Percentiles rank a stretch among this genome's conserved stretches.
Conservation (phyloP, 2,888 invertebrate species). For the Catocala sponsa region DNA sequence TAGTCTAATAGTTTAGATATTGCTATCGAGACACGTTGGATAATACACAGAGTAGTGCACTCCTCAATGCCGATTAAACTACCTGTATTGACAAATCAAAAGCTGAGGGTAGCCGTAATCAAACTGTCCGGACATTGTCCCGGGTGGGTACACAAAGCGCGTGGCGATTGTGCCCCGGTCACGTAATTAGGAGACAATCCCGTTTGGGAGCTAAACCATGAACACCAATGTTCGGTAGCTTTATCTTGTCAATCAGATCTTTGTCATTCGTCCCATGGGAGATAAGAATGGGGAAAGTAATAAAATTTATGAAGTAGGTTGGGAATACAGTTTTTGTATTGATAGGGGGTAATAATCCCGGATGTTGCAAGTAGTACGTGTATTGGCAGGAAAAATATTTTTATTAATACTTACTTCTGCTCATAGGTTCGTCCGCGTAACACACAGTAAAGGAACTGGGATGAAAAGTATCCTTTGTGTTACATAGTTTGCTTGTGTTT, state of each 20-base stretch:
- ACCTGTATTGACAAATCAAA: constrained; percentile 44
- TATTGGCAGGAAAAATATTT: too few species aligned
- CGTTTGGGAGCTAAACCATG: constrained; percentile 35
- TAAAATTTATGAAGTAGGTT: neutral
- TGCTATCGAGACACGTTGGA: too few species aligned
- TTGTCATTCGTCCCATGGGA: constrained; percentile 5
- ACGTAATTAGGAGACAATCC: constrained; percentile 57
- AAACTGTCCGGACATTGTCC: constrained; percentile 43
- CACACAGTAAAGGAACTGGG: too few species aligned
- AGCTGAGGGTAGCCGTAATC: constrained; percentile 37
- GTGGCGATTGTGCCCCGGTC: constrained; percentile 28
- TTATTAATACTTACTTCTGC: too few species aligned
- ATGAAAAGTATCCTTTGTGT: too few species aligned
- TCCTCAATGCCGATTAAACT: neutral
- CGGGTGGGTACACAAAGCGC: constrained; percentile 48
- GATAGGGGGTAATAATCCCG: too few species aligned
- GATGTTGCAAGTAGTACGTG: too few species aligned
- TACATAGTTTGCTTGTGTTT: too few species aligned
- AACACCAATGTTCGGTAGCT: constrained; percentile 20
- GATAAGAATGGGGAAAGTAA: too few species aligned
- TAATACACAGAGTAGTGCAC: neutral
- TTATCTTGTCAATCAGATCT: constrained; percentile 23
- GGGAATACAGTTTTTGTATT: neutral
- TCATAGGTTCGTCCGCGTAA: too few species aligned
- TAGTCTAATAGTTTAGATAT: too few species aligned